These are phyloP conservation scores for Eugnorisma glareosa DNA, from an alignment of 2,888 invertebrate species.

Conservation along the genomic window DNA sequence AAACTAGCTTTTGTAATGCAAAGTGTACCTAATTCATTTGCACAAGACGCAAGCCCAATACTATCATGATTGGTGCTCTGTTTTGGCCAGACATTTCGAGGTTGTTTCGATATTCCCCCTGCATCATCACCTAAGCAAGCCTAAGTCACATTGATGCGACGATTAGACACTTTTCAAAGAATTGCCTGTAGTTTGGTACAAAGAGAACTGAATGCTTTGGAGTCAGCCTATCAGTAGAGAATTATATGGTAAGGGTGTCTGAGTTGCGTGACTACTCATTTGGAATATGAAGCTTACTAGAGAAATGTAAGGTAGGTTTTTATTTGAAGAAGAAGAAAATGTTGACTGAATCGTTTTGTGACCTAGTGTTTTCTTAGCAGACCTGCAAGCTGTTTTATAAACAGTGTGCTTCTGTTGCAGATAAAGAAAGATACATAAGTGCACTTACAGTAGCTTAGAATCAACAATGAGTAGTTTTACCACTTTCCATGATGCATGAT, in stretches of 20 bases:
- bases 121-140: conserved; percentile 12
- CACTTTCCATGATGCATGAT: background rate
- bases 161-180: conserved; percentile 43
- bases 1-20: background rate
- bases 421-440: background rate
- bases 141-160: background rate
- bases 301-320: background rate
- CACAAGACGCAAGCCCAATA: background rate
- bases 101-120: background rate
- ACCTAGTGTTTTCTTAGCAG: background rate
- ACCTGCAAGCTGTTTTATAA: background rate
- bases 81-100: background rate
- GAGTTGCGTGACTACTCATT: background rate
- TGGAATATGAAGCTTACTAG: background rate
- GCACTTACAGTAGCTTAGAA: background rate
- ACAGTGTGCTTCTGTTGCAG: background rate
- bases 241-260: conserved; percentile 10
- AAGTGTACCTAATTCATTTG: background rate
- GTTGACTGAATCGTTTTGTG: background rate
- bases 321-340: background rate
- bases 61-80: background rate
- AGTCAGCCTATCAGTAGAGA: conserved; percentile 1
- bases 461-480: background rate
- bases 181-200: background rate
- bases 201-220: conserved; percentile 33